Percentiles rank a stretch among this genome's conserved stretches.
phyloP scores from a whole-genome alignment of 2,113 vertebrate genomes.

The Otis tarda region DNA sequence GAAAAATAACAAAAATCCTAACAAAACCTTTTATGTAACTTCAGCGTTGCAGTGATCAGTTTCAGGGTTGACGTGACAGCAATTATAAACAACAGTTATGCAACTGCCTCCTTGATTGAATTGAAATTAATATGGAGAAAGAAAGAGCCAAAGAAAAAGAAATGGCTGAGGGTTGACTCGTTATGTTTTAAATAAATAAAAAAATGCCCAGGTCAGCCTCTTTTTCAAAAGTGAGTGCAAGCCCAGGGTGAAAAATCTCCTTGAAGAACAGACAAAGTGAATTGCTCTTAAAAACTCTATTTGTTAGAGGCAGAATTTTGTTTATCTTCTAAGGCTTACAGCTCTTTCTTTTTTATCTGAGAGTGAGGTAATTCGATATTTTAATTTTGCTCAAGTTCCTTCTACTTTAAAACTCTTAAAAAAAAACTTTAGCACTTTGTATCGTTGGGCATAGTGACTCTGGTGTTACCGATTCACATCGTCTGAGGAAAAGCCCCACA shows the following conservation, averaged over 20 bases:
- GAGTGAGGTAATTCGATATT: background rate
- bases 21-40: slow-evolving; percentile 51
- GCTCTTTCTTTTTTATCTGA: background rate
- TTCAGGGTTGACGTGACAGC: slow-evolving; percentile 47
- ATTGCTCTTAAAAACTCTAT: background rate
- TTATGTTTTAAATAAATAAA: background rate
- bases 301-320: background rate
- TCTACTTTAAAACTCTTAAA: background rate
- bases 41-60: background rate
- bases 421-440: accelerated
- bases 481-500: background rate
- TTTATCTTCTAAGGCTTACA: background rate
- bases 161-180: background rate
- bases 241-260: background rate
- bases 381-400: background rate
- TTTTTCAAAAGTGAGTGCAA: background rate
- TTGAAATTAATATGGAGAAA: slow-evolving; percentile 47
- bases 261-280: background rate
- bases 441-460: accelerated
- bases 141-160: slow-evolving; percentile 20
- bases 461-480: background rate
- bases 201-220: background rate
- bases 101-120: slow-evolving; percentile 49
- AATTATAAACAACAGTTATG: slow-evolving; percentile 63
- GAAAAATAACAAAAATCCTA: slow-evolving; percentile 16